These are phyloP conservation scores for Drosophila macrothrix DNA, from an alignment of 2,888 invertebrate species.

Conservation along the genomic window DNA sequence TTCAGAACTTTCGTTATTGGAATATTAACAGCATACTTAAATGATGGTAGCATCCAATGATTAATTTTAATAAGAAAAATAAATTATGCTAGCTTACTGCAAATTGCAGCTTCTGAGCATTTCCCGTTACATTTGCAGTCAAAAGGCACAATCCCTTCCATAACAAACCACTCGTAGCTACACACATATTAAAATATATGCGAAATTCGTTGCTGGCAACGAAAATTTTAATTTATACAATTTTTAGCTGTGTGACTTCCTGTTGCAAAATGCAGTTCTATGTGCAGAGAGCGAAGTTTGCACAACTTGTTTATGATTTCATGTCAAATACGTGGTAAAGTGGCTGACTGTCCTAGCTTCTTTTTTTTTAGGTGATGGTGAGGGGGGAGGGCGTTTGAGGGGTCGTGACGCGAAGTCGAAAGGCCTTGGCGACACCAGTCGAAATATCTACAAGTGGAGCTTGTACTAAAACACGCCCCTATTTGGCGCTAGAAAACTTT, in stretches of 20 bases:
- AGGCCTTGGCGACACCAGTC: conserved; percentile 40
- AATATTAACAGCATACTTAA: background rate
- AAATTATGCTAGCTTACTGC: background rate
- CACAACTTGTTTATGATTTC: conserved; percentile 81
- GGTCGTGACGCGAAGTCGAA: conserved; percentile 43
- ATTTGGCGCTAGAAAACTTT: conserved; percentile 76
- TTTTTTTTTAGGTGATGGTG: background rate
- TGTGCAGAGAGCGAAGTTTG: conserved; percentile 65
- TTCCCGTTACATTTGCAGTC: background rate
- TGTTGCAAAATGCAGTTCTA: conserved; percentile 67
- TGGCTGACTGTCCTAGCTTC: conserved; percentile 40
- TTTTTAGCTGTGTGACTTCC: conserved; percentile 73
- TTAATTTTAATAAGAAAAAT: background rate
- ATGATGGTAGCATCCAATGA: background rate
- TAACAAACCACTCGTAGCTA: background rate
- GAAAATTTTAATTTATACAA: conserved; percentile 77
- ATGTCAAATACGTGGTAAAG: conserved; percentile 78
- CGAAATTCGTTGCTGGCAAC: conserved; percentile 39
- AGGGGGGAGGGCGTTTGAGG: background rate
- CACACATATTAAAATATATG: conserved; percentile 27
- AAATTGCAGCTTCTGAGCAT: background rate
- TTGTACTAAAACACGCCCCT: conserved; percentile 48
- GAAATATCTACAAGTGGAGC: conserved; percentile 70
- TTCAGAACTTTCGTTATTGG: background rate
- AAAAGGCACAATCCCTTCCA: background rate